Base-by-base conservation (phyloP, 2,113 vertebrate species). In the Salminus brasiliensis region DNA sequence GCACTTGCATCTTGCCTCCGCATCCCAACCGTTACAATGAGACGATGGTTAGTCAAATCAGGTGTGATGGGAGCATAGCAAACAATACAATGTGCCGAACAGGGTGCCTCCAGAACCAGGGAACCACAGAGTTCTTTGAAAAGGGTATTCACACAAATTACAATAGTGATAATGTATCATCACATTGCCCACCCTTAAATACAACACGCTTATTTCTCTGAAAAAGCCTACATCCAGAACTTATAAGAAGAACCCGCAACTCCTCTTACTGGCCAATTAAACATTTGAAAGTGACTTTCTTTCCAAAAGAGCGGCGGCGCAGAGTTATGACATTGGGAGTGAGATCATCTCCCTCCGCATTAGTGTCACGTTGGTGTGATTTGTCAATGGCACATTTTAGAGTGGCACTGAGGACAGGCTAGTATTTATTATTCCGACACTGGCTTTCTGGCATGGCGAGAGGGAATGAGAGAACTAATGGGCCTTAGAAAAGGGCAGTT, bases 401-500 rank as follows among this genome's bases (percentile, higher is more conserved):
- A 52, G 60, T 83, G 74, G 49, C 83, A 69, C 57, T 68, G 87
- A 84, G 81, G 83, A 87, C 80, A 86, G 66, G 43, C 43, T 25
- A 47, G 70, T 79, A 79, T 89, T 90, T 86, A 89, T 84, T 80
- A 62, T 30, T 53, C 85, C 87, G 85, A 84, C 85, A 76, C 72
- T 39, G 68, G 55, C 41, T 57, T 72, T 68, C 88, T 92, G 88
- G 88, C 88, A 86, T 82, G 62, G 80, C 81, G 77, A 65, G 72
- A 39, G 84, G 81, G 72, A 81, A 76, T 86, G 84, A 85, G 74
- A 47, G 83, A 89, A 87, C 83, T 90, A 89, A 92, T 89, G 83
- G 88, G 87, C 79, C 86, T 86, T 55, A 72, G 82, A 83, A 85
- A 77, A 88, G 85, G 83, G 78, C 69, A 83, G 83, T 85, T 80